Evolutionary conservation across 1,140 invertebrate genomes (phyloP).

Genomic region (Drosophila pseudoananassae): DNA sequence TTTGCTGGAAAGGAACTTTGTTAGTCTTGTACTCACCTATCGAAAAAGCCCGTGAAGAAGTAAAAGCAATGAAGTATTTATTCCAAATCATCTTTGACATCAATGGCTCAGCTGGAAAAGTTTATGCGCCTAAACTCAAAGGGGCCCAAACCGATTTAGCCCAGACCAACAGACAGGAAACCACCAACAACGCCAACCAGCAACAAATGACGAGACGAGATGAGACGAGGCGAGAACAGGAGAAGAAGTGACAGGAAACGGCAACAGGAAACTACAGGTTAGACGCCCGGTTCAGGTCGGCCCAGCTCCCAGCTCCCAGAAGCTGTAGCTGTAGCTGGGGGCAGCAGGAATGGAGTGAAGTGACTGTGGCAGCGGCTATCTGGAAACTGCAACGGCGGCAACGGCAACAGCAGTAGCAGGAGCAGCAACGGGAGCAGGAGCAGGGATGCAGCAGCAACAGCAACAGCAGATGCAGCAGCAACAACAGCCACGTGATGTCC

Average conservation of each 20-base stretch:
- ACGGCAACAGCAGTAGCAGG: conserved; percentile 23
- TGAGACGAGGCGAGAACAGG: conserved; percentile 30
- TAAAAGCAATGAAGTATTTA: not conserved
- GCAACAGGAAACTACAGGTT: conserved; percentile 35
- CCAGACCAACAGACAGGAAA: conserved; percentile 56
- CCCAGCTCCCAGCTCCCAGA: conserved; percentile 24
- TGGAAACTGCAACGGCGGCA: conserved; percentile 34
- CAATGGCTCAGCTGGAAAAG: conserved; percentile 26
- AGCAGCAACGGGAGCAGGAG: conserved; percentile 32
- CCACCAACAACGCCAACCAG: conserved; percentile 51
- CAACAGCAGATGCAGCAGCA: conserved; percentile 40
- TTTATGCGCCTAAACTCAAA: conserved; percentile 43
- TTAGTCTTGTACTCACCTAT: conserved; percentile 23
- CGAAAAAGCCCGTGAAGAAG: not conserved
- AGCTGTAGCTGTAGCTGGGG: conserved; percentile 13
- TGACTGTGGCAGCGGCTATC: conserved; percentile 18
- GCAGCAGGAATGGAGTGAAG: conserved; percentile 13
- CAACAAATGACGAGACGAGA: conserved; percentile 49
- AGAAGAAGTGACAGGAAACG: conserved; percentile 37
- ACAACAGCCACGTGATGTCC: conserved; percentile 56
- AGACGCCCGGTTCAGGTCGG: conserved; percentile 20
- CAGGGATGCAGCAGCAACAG: conserved; percentile 29
- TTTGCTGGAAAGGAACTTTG: conserved; percentile 11
- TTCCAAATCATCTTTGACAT: not conserved
- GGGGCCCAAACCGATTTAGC: conserved; percentile 24